Conservation (phyloP, 2,888 invertebrate genomes). For the Lissonota sp. region DNA sequence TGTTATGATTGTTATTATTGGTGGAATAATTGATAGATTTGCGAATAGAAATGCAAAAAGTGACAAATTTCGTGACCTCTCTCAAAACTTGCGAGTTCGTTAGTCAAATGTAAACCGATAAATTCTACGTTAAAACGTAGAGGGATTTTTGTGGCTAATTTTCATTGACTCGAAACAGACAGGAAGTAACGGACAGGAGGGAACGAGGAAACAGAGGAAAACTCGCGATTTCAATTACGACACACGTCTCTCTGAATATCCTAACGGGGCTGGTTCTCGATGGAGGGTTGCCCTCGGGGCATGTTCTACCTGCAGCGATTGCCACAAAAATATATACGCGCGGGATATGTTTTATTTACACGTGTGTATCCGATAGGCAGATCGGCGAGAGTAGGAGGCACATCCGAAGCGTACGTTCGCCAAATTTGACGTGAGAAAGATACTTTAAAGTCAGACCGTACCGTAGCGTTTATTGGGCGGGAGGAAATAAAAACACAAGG, state of each 20-base stretch:
- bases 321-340: constrained; percentile 22
- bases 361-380: constrained; percentile 40
- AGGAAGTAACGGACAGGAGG: constrained; percentile 12
- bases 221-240: constrained; percentile 67
- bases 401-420: constrained; percentile 46
- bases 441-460: constrained; percentile 59
- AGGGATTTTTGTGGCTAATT: constrained; percentile 14
- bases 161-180: constrained; percentile 46
- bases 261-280: constrained; percentile 52
- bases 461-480: constrained; percentile 32
- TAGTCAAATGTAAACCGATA: constrained; percentile 13
- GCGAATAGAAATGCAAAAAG: constrained; percentile 21
- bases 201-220: constrained; percentile 39
- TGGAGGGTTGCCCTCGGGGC: constrained; percentile 40
- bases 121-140: constrained; percentile 26
- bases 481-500: constrained; percentile 48
- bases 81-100: constrained; percentile 38
- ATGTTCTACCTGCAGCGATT: constrained; percentile 23
- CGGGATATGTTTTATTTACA: constrained; percentile 5
- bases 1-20: too few relatives aligned
- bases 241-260: constrained; percentile 30
- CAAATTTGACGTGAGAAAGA: constrained; percentile 71
- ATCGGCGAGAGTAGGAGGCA: constrained; percentile 46
- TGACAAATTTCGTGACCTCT: constrained; percentile 47
- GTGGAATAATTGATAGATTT: not conserved